These are phyloP conservation scores for Montipora cactus DNA, from an alignment of 64 coral and sea anemone genomes.

Conservation along the genomic window DNA sequence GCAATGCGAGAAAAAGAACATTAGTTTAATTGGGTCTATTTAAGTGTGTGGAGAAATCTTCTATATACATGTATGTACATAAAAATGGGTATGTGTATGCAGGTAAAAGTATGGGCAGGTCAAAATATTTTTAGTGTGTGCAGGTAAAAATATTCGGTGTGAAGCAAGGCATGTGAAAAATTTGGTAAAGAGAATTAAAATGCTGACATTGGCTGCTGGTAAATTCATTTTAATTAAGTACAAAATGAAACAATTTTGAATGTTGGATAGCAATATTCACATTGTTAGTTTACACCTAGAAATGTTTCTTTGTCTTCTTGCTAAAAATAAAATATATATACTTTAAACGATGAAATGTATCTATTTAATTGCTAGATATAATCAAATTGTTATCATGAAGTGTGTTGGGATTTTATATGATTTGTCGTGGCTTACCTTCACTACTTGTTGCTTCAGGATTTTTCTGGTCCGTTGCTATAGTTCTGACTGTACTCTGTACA, in stretches of 20 bases:
- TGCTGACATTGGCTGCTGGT: slow-evolving; percentile 12
- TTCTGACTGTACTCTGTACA: slow-evolving; percentile 61
- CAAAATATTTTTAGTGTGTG: slow-evolving; percentile 18
- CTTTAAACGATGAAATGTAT: too few relatives aligned
- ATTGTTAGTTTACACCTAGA: too few relatives aligned
- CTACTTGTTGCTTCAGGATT: slow-evolving; percentile 60
- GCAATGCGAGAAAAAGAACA: slow-evolving; percentile 40
- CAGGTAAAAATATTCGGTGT: slow-evolving; percentile 23
- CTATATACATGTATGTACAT: not conserved
- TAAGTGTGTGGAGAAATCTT: slow-evolving; percentile 52
- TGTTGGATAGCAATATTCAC: too few relatives aligned
- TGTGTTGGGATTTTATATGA: too few relatives aligned
- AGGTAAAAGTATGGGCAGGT: slow-evolving; percentile 5
- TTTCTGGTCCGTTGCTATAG: slow-evolving; percentile 61
- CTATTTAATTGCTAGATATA: too few relatives aligned
- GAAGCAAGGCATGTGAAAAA: not conserved
- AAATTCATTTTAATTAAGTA: slow-evolving; percentile 16
- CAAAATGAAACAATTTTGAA: not conserved
- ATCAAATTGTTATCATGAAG: too few relatives aligned
- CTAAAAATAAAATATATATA: not conserved
- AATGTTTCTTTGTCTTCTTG: too few relatives aligned
- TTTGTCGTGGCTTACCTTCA: slow-evolving; percentile 58
- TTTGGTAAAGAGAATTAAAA: slow-evolving; percentile 6
- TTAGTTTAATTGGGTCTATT: slow-evolving; percentile 18
- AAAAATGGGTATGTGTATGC: not conserved